Evolutionary conservation across 2,113 vertebrate genomes (phyloP), one percentile per base, ranked within the genome.

Genomic region (Ellobius talpinus): DNA sequence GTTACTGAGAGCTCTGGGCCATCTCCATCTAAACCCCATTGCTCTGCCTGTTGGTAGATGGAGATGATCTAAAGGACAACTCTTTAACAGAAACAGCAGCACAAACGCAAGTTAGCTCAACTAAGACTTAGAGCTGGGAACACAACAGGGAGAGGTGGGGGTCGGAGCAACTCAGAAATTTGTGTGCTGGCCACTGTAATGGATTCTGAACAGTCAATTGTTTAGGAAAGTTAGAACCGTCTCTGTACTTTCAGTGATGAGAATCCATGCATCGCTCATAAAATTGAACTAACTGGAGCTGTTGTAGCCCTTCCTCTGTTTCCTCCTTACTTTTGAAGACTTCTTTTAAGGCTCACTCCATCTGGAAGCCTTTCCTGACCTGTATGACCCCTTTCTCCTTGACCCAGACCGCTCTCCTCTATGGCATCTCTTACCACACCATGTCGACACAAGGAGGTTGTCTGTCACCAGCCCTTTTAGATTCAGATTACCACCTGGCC

Each of bases 301-400:
- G 5, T 79, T 33, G 0, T 39, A 73, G 39, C 45, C 85, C n/a
- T 68, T 63, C 74, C 9, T 47, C 61, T 74, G 45, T 10, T 50
- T n/a, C 26, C 73, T 77, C 68, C 68, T 73, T 72, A 55, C n/a
- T 61, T 29, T 47, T 52, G 7, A 17, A 52, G 47, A 5, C 11
- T 39, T 50, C 26, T 68, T 42, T 45, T 11, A 23, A n/a, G 33
- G 36, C 8, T 63, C 45, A 55, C 12, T 81, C 76, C 23, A 14
- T 55, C 78, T 89, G 5, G 1, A 70, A 79, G 70, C 8, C 63
- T 52, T 92, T 50, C 87, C 85, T 86, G 14, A 33, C 61, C 74
- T n/a, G 2, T 33, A 6, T 58, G 52, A 0, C 7, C 52, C 21
- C 0, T 4, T 29, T 14, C 31, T 52, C 8, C 11, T 42, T 45